Conservation (phyloP, 1,140 invertebrate genomes). For the Cydia fagiglandana region DNA sequence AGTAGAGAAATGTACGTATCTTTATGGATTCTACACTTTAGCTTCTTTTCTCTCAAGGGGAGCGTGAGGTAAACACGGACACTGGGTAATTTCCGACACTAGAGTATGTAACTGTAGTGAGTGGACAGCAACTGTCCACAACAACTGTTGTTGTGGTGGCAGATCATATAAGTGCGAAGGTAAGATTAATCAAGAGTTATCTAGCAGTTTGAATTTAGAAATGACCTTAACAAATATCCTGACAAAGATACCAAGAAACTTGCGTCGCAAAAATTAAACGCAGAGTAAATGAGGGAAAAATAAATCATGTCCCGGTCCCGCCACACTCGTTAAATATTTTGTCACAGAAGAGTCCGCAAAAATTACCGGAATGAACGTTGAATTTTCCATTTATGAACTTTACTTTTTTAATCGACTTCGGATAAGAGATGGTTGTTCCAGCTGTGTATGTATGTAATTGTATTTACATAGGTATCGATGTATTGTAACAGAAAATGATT, state of each 20-base stretch:
- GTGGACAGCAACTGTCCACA: no score
- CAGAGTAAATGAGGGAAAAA: not conserved
- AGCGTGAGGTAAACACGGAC: no score
- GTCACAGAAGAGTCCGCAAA: not conserved
- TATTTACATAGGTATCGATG: not conserved
- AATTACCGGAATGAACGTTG: constrained; percentile 4
- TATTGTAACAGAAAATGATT: not conserved
- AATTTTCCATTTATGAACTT: constrained; percentile 6
- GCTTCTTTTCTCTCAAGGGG: no score
- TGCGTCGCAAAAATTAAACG: not conserved
- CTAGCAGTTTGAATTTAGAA: no score
- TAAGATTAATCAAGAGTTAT: no score
- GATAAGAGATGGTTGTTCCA: not conserved
- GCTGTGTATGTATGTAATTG: not conserved
- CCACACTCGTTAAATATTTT: constrained; percentile 16
- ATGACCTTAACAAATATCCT: not conserved
- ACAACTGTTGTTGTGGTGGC: no score
- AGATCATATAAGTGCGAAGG: no score
- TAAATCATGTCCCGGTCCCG: not conserved
- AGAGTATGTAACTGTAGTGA: no score
- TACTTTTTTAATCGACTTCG: not conserved
- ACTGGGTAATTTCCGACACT: no score
- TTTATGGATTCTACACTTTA: no score
- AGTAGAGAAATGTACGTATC: no score
- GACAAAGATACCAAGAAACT: constrained; percentile 16